These are phyloP conservation scores for Lithophane semibrunnea DNA, from an alignment of 2,888 invertebrate species.

Conservation along the genomic window DNA sequence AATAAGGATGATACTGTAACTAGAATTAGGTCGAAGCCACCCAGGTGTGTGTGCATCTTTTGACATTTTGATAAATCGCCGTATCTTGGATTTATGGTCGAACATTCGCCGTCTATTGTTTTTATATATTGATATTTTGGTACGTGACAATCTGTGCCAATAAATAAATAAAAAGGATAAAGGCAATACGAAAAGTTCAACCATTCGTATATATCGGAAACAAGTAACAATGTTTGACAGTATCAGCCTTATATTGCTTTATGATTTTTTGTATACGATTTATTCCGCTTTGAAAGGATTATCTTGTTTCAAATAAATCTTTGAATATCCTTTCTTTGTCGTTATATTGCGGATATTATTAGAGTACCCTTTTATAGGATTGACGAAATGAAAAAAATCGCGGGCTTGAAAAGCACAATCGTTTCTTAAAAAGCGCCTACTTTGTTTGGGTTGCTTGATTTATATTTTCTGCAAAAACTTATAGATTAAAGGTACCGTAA, in stretches of 20 bases:
- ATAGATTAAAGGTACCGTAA: not conserved
- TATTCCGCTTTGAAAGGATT: conserved; percentile 49
- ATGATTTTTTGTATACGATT: conserved; percentile 29
- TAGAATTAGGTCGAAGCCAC: conserved; percentile 75
- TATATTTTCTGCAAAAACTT: conserved; percentile 1
- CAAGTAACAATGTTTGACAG: conserved; percentile 37
- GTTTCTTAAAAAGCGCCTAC: conserved; percentile 2
- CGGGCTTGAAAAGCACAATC: not conserved
- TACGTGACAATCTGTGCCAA: conserved; percentile 63
- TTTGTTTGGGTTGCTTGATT: not conserved
- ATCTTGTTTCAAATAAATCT: conserved; percentile 41
- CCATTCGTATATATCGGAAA: conserved; percentile 20
- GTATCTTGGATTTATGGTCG: conserved; percentile 71
- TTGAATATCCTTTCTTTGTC: conserved; percentile 33
- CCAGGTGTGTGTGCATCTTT: conserved; percentile 78
- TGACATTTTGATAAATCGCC: conserved; percentile 79
- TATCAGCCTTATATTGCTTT: conserved; percentile 25
- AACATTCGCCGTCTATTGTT: conserved; percentile 68
- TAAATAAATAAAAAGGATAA: conserved; percentile 66
- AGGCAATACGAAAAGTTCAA: conserved; percentile 20
- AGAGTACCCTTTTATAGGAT: conserved; percentile 26
- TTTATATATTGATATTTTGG: conserved; percentile 72
- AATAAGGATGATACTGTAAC: conserved; percentile 63
- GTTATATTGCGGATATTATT: conserved; percentile 24
- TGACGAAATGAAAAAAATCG: conserved; percentile 13